These are phyloP conservation scores for Chalcosyrphus nemorum DNA, from an alignment of 2,888 invertebrate genomes.

Conservation along the genomic window DNA sequence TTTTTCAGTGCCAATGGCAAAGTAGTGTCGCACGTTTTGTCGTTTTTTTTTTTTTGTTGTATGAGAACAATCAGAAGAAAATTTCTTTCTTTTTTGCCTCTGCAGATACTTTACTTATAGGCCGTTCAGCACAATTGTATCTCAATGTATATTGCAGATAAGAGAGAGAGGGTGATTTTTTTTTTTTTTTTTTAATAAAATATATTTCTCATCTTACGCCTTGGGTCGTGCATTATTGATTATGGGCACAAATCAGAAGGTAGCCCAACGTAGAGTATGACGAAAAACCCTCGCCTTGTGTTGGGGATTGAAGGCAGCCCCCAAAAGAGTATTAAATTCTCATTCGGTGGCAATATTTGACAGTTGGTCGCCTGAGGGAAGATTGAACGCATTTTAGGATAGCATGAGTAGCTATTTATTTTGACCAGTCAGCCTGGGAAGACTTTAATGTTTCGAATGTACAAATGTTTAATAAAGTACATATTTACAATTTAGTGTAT, in stretches of 20 bases:
- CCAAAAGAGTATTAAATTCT: background rate
- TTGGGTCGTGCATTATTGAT: slow-evolving; percentile 4
- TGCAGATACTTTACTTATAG: background rate
- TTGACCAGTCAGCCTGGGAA: background rate
- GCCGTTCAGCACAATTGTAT: background rate
- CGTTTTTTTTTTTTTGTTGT: background rate
- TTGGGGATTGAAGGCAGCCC: background rate
- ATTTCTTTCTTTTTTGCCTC: background rate
- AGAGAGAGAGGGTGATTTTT: too few species aligned
- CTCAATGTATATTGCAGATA: too few species aligned
- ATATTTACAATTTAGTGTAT: too few species aligned
- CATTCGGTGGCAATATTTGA: background rate
- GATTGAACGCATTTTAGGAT: background rate
- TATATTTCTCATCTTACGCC: background rate
- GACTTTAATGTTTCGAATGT: background rate
- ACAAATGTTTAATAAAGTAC: too few species aligned
- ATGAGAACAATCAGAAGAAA: background rate
- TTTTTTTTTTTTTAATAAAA: background rate
- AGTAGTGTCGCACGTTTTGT: slow-evolving; percentile 6
- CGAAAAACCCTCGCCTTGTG: background rate
- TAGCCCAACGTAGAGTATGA: background rate
- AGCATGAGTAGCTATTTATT: background rate
- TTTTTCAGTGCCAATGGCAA: slow-evolving; percentile 1
- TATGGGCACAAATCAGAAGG: background rate
- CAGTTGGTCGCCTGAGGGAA: background rate